phyloP scores from a whole-genome alignment of 2,888 invertebrate species.

The Diaprepes abbreviatus region DNA sequence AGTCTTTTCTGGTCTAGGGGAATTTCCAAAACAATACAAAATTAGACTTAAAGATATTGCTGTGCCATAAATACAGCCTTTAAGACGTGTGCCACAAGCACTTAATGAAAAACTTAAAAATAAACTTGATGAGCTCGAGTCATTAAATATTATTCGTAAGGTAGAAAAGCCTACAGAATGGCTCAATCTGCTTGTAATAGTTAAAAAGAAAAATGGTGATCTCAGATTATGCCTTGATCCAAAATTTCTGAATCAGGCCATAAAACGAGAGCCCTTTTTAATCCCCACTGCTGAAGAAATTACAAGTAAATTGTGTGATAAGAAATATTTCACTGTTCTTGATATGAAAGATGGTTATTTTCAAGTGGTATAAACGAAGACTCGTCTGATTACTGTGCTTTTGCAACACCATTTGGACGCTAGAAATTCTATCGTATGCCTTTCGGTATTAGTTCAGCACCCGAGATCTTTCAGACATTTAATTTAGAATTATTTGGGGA shows the following conservation, averaged over 20 bases:
- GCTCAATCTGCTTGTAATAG: slow-evolving; percentile 47
- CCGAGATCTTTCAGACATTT: too few relatives aligned
- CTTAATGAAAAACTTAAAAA: slow-evolving; percentile 24
- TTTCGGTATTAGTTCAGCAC: background rate
- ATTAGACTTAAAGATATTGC: slow-evolving; percentile 38
- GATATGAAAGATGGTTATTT: too few relatives aligned
- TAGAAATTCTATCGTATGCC: slow-evolving; percentile 15
- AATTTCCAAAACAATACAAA: slow-evolving; percentile 33
- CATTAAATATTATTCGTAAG: slow-evolving; percentile 27
- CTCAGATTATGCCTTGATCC: slow-evolving; percentile 38
- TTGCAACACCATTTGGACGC: slow-evolving; percentile 30
- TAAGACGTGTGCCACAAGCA: slow-evolving; percentile 31
- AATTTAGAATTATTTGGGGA: slow-evolving; percentile 49
- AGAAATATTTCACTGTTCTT: too few relatives aligned
- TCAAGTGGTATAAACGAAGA: slow-evolving; percentile 30
- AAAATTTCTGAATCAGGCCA: slow-evolving; percentile 18
- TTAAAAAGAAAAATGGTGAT: slow-evolving; percentile 44
- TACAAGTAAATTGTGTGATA: slow-evolving; percentile 41
- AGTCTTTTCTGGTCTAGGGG: slow-evolving; percentile 36
- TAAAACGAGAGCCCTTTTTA: slow-evolving; percentile 40
- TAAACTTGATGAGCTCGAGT: slow-evolving; percentile 17
- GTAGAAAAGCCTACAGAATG: slow-evolving; percentile 45
- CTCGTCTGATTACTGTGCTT: slow-evolving; percentile 23
- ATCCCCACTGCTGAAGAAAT: slow-evolving; percentile 48
- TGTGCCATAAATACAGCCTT: slow-evolving; percentile 22